A percentile compares a stretch with the other conserved stretches of the same genome.
Evolutionary conservation across 2,797 vertebrate species (phyloP).

Genomic region (Danionella dracula): DNA sequence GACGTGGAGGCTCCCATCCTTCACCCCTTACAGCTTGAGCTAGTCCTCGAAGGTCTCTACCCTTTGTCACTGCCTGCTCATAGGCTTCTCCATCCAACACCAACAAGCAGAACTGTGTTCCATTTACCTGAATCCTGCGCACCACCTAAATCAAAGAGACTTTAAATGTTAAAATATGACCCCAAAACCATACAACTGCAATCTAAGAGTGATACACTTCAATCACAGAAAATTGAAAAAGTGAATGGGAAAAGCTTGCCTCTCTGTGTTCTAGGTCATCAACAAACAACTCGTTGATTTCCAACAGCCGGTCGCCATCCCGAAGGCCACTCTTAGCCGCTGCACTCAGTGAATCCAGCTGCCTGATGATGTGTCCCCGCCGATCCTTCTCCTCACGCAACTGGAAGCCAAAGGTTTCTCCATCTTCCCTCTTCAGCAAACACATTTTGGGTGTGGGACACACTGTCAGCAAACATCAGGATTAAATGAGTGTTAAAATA

Average conservation of each 20-base stretch:
- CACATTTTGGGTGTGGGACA: constrained; percentile 66
- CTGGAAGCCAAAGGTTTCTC: constrained; percentile 60
- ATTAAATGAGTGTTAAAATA: too few species aligned
- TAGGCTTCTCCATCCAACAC: constrained; percentile 68
- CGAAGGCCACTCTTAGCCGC: constrained; percentile 77
- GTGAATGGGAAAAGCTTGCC: too few species aligned
- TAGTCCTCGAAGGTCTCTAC: constrained; percentile 53
- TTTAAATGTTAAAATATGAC: too few species aligned
- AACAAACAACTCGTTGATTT: constrained; percentile 78
- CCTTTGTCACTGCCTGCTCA: constrained; percentile 58
- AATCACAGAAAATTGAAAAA: too few species aligned
- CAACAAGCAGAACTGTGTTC: constrained; percentile 72
- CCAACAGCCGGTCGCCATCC: constrained; percentile 80
- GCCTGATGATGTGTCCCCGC: constrained; percentile 63
- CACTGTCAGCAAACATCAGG: constrained; percentile 37
- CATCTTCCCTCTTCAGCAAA: constrained; percentile 70
- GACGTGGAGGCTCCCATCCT: constrained; percentile 67
- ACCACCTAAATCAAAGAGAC: constrained; percentile 67
- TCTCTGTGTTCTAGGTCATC: constrained; percentile 62
- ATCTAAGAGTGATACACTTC: too few species aligned
- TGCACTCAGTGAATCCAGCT: constrained; percentile 68
- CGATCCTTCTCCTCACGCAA: constrained; percentile 52
- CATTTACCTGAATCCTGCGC: constrained; percentile 75
- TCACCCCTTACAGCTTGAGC: constrained; percentile 54
- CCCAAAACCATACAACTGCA: too few species aligned